Percentiles rank a stretch among this genome's conserved stretches.
Evolutionary conservation across 2,888 invertebrate species (phyloP).

Genomic region (Lasioglossum calceatum): DNA sequence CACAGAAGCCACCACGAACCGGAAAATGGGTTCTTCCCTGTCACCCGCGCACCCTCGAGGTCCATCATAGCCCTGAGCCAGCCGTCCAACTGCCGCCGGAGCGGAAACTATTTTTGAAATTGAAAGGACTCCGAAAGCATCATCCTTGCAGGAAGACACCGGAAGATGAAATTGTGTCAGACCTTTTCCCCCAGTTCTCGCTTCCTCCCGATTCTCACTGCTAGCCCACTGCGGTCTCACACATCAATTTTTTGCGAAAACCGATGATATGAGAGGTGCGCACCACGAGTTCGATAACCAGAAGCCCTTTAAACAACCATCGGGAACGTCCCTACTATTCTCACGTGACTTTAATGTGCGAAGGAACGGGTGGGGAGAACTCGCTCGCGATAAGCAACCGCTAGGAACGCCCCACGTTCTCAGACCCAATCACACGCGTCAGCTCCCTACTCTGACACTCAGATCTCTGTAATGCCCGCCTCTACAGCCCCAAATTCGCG

Average conservation of each 20-base stretch:
- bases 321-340: not conserved
- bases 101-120: slow-evolving; percentile 70
- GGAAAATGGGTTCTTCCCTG: slow-evolving; percentile 73
- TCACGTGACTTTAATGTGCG: not conserved
- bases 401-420: not conserved
- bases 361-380: not conserved
- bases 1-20: slow-evolving; percentile 71
- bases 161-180: slow-evolving; percentile 15
- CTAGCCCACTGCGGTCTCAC: not conserved
- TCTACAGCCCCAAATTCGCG: not conserved
- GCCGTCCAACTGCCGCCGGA: slow-evolving; percentile 28
- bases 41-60: slow-evolving; percentile 46
- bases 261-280: not conserved
- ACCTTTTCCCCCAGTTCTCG: not conserved
- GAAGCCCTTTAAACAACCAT: not conserved
- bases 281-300: not conserved
- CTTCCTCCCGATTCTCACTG: not conserved
- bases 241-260: not conserved
- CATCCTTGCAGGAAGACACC: slow-evolving; percentile 14
- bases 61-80: slow-evolving; percentile 25
- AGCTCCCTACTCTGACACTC: not conserved
- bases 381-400: not conserved
- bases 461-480: not conserved
- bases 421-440: not conserved
- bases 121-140: slow-evolving; percentile 58